Evolutionary conservation across 2,113 vertebrate species (phyloP).

Genomic region (Pristiophorus japonicus): DNA sequence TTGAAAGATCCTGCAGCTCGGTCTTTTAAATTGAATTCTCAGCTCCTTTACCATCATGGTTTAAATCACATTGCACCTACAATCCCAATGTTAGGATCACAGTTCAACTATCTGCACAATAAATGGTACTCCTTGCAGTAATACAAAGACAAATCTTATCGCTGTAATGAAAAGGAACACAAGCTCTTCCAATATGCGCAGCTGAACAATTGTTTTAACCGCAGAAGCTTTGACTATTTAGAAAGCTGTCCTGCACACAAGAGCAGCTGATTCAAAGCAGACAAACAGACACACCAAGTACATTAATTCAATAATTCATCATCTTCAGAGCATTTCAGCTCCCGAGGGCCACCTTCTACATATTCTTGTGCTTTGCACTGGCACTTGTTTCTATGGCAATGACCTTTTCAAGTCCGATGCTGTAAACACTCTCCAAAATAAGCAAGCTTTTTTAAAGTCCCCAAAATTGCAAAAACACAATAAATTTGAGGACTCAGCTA

Average conservation of each 20-base stretch:
- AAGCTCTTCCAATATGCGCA: not conserved
- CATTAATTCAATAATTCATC: slow-evolving; percentile 33
- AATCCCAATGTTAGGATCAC: not conserved
- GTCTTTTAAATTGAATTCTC: not conserved
- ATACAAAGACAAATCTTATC: not conserved
- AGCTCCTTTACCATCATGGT: not conserved
- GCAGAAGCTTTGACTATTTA: not conserved
- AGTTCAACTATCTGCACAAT: not conserved
- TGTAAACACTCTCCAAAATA: not conserved
- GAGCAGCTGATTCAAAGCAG: not conserved
- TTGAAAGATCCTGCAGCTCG: not conserved
- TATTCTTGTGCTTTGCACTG: not conserved
- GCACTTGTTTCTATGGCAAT: slow-evolving; percentile 16
- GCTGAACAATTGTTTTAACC: not conserved
- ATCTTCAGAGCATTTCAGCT: not conserved
- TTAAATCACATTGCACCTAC: not conserved
- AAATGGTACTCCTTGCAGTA: too few species aligned
- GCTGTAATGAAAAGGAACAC: not conserved
- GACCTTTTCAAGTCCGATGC: not conserved
- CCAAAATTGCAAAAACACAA: slow-evolving; percentile 16
- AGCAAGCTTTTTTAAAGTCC: not conserved
- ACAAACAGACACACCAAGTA: not conserved
- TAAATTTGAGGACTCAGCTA: not conserved
- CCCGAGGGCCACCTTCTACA: not conserved
- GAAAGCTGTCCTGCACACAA: not conserved